Evolutionary conservation across 2,888 invertebrate genomes (phyloP), one percentile per base, ranked within the genome.

Genomic region (Fabriciana adippe): DNA sequence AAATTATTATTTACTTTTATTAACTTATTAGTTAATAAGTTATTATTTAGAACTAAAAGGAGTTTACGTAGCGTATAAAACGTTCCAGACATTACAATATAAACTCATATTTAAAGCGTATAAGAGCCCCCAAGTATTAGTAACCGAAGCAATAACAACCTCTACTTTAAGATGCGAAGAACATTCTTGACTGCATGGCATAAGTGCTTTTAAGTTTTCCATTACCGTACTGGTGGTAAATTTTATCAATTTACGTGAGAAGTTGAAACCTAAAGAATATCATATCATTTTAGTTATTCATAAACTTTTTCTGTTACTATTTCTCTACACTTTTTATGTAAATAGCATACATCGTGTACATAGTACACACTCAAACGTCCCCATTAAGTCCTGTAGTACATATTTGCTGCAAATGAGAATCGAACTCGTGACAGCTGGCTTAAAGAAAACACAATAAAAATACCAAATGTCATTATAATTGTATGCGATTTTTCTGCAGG

Each of bases 201-300:
- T 59, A 59, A 55, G 48, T 31, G 59, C 59, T 59, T 59, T 59
- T 59, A 59, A 59, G 53, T 59, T 59, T 59, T 65, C 65, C 57
- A 65, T 59, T 59, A 64, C 64, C 51, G 47, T 57, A 35, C 14
- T 3, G 48, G 41, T 45, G 50, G 45, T 65, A 61, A 61, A 61
- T 53, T 65, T 53, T 57, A 59, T 45, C 57, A 59, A 65, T 65
- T 65, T 59, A 65, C 65, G 47, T 54, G 31, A 48, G 48, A 59
- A 59, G 59, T 59, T 59, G 59, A 31, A 48, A 26, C 11, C 26
- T 59, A 48, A 59, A 59, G 59, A 31, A 59, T 59, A 48, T n/a
- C 31, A n/a, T 59, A 26, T 59, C 15, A 26, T 11, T 48, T 59
- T 59, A 48, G n/a, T 48, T 59, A 59, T 59, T 48, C 48, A 47